Base-by-base conservation (phyloP, 1,140 invertebrate species). In the Panulirus ornatus region DNA sequence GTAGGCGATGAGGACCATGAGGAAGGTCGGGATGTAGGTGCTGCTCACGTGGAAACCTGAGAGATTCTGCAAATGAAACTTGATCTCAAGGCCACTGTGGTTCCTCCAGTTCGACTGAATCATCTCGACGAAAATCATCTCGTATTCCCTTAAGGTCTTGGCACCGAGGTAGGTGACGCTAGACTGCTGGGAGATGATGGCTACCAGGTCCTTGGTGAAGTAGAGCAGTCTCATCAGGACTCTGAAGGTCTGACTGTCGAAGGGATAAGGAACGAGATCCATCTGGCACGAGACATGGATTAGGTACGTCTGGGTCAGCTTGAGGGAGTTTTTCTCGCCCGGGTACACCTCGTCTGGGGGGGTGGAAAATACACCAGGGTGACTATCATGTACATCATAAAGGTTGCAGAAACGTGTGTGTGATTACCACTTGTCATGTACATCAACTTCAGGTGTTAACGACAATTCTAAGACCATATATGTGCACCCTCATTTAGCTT, bases 1-100 rank as follows among this genome's bases (percentile, higher is more conserved):
- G 78, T 92, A 92, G 22, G 79, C 91, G 66, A 92, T 92, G 27
- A 88, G 75, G 14, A 92, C 91, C 91, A 92, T 92, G 38, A 92
- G 89, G 81, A 92, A 92, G 38, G 91, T 92, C 3, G 91, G 91
- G 44, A 92, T 42, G 63, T 91, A 92, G 42, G 91, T 92, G 30
- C 88, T 92, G 54, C 84, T 90, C 8, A 92, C 73, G 79, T 91
- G 88, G 71, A 92, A 92, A 9, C 91, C 88, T 0, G 91, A 92
- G 5, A 92, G 44, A 54, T 92, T 92, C 27, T 91, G 84, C 42
- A 92, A 30, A 3, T 34, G 36, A n/a, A 92, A 47, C 0, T 36
- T 71, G 36, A 92, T 88, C 71, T 88, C 79, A 30, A 73, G 85
- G 22, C 84, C 88, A 36, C 91, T 92, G 79, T 84, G 84, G 71